phyloP scores from a whole-genome alignment of 2,888 invertebrate genomes.

The Trimorus sp. region DNA sequence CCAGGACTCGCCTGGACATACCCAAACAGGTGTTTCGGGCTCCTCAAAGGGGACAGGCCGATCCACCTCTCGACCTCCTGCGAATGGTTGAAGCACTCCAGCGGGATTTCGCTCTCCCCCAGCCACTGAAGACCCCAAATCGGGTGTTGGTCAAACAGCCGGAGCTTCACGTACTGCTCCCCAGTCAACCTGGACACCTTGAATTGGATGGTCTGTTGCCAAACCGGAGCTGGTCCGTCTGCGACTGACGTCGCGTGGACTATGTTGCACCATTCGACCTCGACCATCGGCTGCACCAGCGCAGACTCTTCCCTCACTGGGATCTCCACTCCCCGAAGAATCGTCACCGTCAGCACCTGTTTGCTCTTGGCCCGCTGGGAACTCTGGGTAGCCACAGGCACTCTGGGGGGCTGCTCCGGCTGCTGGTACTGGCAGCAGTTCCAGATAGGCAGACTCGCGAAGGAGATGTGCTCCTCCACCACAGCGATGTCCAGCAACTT shows the following conservation, averaged over 20 bases:
- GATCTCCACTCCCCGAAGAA: constrained; percentile 78
- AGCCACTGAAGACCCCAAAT: constrained; percentile 80
- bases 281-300: constrained; percentile 76
- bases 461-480: constrained; percentile 76
- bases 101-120: constrained; percentile 77
- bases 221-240: constrained; percentile 79
- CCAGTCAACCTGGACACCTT: constrained; percentile 73
- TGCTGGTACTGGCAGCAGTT: constrained; percentile 71
- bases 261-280: constrained; percentile 77
- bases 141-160: constrained; percentile 79
- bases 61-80: constrained; percentile 80
- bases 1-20: constrained; percentile 79
- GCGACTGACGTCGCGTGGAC: constrained; percentile 72
- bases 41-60: constrained; percentile 74
- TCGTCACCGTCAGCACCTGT: constrained; percentile 75
- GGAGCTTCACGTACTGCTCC: constrained; percentile 74
- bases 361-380: constrained; percentile 71
- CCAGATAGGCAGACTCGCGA: constrained; percentile 73
- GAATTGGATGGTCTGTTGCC: constrained; percentile 79
- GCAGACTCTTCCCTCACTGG: constrained; percentile 80
- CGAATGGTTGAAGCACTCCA: constrained; percentile 76
- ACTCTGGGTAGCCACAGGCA: constrained; percentile 66
- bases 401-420: constrained; percentile 69
- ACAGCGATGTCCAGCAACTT: constrained; percentile 75
- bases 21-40: constrained; percentile 77